phyloP scores from a whole-genome alignment of 2,797 vertebrate genomes.

The Peromyscus aztecus region DNA sequence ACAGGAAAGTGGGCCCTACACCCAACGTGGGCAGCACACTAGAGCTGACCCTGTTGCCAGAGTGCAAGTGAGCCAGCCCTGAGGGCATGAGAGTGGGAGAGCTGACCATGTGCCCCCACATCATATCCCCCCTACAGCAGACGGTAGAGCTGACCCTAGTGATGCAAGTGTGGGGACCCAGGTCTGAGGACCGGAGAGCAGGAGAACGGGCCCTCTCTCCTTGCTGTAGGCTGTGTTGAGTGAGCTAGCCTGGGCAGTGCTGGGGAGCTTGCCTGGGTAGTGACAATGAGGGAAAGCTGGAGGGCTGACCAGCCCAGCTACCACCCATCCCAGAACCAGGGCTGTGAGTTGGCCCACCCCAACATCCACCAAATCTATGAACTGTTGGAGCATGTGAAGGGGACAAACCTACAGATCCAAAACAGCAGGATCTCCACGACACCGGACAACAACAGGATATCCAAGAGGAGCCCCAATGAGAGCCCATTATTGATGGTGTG shows the following conservation, averaged over 20 bases:
- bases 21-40: neutral
- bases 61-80: neutral
- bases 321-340: neutral
- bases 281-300: neutral
- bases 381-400: neutral
- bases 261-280: neutral
- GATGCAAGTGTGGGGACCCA: neutral
- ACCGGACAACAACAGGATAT: neutral
- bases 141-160: neutral
- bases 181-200: neutral
- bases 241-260: neutral
- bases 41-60: neutral
- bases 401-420: neutral
- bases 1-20: neutral
- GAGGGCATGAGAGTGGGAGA: neutral
- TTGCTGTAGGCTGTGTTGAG: neutral
- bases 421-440: no score
- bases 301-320: neutral
- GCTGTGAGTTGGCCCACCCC: neutral
- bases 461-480: neutral
- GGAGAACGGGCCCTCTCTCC: neutral
- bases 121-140: neutral
- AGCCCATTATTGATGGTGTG: neutral
- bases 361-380: neutral
- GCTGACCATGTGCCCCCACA: neutral